Conservation (phyloP, 2,888 invertebrate species). For the Pegoplata infirma region DNA sequence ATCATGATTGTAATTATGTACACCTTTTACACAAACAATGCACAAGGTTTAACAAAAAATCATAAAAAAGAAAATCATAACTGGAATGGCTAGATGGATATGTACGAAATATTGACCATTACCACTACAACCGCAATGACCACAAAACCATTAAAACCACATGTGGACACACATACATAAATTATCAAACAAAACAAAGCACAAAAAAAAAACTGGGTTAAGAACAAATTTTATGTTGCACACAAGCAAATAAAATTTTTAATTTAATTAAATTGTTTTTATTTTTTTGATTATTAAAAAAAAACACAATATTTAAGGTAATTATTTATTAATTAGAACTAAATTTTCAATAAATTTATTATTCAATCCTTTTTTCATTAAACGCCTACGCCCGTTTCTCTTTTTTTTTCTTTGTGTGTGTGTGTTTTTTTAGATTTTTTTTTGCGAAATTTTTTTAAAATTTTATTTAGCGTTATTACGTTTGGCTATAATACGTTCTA, state of each 20-base stretch:
- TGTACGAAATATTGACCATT: constrained; percentile 57
- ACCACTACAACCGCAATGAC: constrained; percentile 57
- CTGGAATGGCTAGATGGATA: constrained; percentile 43
- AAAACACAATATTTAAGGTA: background rate
- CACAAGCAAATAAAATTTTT: constrained; percentile 1
- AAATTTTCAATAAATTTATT: background rate
- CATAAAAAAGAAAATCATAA: background rate
- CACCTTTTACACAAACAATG: constrained; percentile 46
- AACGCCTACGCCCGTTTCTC: constrained; percentile 46
- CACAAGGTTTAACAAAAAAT: background rate
- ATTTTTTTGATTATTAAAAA: background rate
- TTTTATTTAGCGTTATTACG: constrained; percentile 38
- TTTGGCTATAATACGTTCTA: constrained; percentile 48
- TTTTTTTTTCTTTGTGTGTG: background rate
- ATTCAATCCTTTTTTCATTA: background rate
- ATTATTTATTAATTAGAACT: background rate
- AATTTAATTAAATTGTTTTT: constrained; percentile 11
- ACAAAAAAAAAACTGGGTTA: constrained; percentile 48
- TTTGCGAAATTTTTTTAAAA: constrained; percentile 32
- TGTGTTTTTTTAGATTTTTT: constrained; percentile 2
- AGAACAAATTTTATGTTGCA: constrained; percentile 40
- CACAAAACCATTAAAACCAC: constrained; percentile 62
- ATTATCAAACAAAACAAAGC: constrained; percentile 39
- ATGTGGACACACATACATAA: constrained; percentile 58
- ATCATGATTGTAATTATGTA: constrained; percentile 40